Evolutionary conservation across 1,140 invertebrate genomes (phyloP).

Genomic region (Polypedilum vanderplanki): DNA sequence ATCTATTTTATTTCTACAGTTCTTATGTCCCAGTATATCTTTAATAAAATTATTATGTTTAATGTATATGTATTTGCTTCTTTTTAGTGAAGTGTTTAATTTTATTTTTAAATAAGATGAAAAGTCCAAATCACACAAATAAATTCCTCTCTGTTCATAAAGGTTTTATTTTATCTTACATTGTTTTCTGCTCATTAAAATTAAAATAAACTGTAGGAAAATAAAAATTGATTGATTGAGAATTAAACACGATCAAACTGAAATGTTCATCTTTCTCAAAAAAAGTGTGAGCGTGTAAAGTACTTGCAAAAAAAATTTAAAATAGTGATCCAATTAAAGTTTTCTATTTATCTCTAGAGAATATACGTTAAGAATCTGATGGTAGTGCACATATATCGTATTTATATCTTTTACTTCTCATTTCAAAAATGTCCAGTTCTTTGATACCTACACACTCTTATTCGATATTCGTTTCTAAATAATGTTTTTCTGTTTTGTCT

Average conservation of each 20-base stretch:
- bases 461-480: neutral
- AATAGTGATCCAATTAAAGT: no score
- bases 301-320: no score
- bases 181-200: neutral
- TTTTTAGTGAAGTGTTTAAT: neutral
- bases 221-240: neutral
- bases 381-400: neutral
- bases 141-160: neutral
- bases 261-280: no score
- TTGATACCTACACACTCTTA: neutral
- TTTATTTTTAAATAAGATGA: neutral
- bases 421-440: constrained; percentile 11
- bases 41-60: neutral
- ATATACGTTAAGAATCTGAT: no score
- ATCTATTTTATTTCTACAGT: neutral
- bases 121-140: constrained; percentile 18
- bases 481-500: neutral
- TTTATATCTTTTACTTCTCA: neutral
- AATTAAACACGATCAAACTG: neutral
- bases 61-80: neutral
- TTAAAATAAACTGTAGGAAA: neutral
- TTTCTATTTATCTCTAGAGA: no score
- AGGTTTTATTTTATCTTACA: neutral
- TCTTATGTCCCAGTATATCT: neutral
- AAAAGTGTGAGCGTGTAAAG: no score